A percentile compares a stretch with the other conserved stretches of the same genome.
These are phyloP conservation scores for Epirrita christyi DNA, from an alignment of 2,888 invertebrate genomes.

Conservation along the genomic window DNA sequence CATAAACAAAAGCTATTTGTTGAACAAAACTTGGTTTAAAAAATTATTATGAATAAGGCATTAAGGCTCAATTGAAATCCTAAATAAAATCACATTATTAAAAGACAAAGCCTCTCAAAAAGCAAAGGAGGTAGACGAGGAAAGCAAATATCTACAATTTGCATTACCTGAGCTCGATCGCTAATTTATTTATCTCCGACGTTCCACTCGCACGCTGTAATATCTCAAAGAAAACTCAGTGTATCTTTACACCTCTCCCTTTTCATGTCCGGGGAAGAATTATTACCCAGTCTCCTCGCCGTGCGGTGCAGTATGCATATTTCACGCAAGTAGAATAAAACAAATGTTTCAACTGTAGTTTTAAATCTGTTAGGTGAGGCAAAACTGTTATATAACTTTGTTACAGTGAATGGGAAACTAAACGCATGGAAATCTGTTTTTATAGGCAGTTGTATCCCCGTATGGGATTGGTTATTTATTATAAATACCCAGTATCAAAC, in stretches of 20 bases:
- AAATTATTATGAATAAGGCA: too few species aligned
- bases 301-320: slow-evolving; percentile 25
- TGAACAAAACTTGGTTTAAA: too few species aligned
- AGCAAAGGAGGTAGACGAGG: slow-evolving; percentile 11
- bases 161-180: slow-evolving; percentile 20
- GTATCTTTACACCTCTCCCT: slow-evolving; percentile 28
- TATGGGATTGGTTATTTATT: too few species aligned
- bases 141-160: slow-evolving; percentile 20
- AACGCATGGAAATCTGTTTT: too few species aligned
- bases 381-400: too few species aligned
- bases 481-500: too few species aligned
- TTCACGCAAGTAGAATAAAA: slow-evolving; percentile 19
- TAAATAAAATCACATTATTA: too few species aligned
- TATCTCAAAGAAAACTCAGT: slow-evolving; percentile 28
- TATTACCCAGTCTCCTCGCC: slow-evolving; percentile 20
- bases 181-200: slow-evolving; percentile 25
- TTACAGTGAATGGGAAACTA: too few species aligned
- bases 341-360: slow-evolving; percentile 9
- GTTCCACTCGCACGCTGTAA: slow-evolving; percentile 21
- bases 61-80: too few species aligned
- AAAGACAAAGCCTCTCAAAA: too few species aligned
- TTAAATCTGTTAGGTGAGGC: background rate
- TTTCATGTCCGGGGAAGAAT: slow-evolving; percentile 22
- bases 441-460: too few species aligned
- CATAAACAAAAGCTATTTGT: too few species aligned